Evolutionary conservation across 2,888 invertebrate species (phyloP), one percentile per base, ranked within the genome.

Genomic region (Prosapia bicincta): DNA sequence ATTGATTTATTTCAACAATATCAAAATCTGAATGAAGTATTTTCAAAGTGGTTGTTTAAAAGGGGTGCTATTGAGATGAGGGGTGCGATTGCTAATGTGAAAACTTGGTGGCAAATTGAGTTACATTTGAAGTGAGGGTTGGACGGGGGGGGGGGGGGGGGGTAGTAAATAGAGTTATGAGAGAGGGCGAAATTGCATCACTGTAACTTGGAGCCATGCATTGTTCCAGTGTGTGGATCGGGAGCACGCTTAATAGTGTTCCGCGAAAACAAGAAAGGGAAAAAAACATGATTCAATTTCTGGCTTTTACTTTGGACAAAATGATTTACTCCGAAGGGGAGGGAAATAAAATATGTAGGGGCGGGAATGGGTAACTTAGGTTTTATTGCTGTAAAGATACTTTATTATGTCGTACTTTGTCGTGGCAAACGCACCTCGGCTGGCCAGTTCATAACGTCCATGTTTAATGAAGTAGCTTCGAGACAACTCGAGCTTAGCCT

Each of bases 31-130:
- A 9, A 54, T 20, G 20, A 54, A 54, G 54, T 54, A 54, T 54
- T 54, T 54, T 54, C 54, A 54, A 54, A 54, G 54, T 54, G 54
- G 66, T 30, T 54, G 71, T 65, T 28, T 66, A 66, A 28, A 66
- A 28, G 30, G 70, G 70, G 70, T 32, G 28, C 38, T 26, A 26
- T 26, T 43, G 20, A 26, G 32, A 65, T 24, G 30, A 28, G 71
- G 69, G 43, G 69, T 71, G 32, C 38, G 73, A 70, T 70, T 73
- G 76, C 76, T 76, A 76, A 76, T 76, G 76, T 76, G 76, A 73
- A 76, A 76, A 76, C 76, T 76, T 76, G 76, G 76, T 76, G 76
- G 76, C 76, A 76, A 76, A 76, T 76, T 76, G 76, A 76, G 76
- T 76, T 76, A 76, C 73, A 30, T 28, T 66, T 30, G 73, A 69